Evolutionary conservation across 2,113 vertebrate genomes (phyloP).

Genomic region (Typhlomys cinereus): DNA sequence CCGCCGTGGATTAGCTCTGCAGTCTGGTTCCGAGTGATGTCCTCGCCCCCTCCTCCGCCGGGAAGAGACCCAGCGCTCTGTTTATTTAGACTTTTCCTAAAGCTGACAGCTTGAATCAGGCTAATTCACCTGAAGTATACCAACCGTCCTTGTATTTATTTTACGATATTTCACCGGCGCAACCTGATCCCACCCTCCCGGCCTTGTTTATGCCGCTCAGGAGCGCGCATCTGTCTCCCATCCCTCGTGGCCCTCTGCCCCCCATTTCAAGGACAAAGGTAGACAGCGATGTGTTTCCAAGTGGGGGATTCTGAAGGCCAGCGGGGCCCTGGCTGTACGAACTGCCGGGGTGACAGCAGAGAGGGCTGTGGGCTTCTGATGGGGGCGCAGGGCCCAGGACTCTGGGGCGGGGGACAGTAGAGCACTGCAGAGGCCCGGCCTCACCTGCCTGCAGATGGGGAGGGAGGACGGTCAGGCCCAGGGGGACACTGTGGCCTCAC

Average conservation of each 20-base stretch:
- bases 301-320: neutral
- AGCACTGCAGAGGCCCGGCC: neutral
- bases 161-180: conserved; percentile 83
- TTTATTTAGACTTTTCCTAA: conserved; percentile 88
- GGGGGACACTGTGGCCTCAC: accelerated
- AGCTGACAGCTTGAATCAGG: conserved; percentile 89
- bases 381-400: neutral
- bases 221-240: conserved; percentile 84
- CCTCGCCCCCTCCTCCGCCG: conserved; percentile 75
- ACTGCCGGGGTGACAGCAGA: accelerated
- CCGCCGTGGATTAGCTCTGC: neutral
- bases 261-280: neutral
- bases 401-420: accelerated
- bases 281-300: neutral
- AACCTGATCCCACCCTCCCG: conserved; percentile 85
- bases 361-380: neutral
- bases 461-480: neutral
- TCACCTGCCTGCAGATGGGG: neutral
- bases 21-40: conserved; percentile 21
- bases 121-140: conserved; percentile 87
- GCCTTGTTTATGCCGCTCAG: conserved; percentile 82
- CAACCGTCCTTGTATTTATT: conserved; percentile 88
- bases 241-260: conserved; percentile 2
- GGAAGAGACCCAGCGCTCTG: conserved; percentile 77
- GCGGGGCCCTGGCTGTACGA: accelerated